Evolutionary conservation across 2,797 vertebrate genomes (phyloP).

Genomic region (Sylvia borin): DNA sequence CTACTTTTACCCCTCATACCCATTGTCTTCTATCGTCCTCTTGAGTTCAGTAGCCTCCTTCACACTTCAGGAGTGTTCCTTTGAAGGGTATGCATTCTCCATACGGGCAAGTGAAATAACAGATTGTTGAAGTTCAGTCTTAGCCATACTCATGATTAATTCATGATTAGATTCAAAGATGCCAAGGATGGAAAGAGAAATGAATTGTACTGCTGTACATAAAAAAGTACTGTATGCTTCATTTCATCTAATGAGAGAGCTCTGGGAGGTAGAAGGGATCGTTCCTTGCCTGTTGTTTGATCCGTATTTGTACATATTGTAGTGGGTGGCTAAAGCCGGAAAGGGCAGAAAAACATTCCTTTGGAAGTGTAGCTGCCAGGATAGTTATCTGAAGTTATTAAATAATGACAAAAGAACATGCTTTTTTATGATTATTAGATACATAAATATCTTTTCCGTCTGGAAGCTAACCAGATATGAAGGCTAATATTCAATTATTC

Average conservation of each 20-base stretch:
- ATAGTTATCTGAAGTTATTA: conserved; percentile 60
- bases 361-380: conserved; percentile 56
- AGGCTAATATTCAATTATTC: conserved; percentile 77
- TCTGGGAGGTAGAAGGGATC: conserved; percentile 39
- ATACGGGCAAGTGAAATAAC: not conserved
- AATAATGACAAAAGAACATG: conserved; percentile 62
- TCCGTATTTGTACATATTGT: conserved; percentile 52
- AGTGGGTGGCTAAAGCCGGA: conserved; percentile 43
- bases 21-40: not conserved
- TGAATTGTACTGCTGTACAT: conserved; percentile 21
- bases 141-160: conserved; percentile 65
- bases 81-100: conserved; percentile 61
- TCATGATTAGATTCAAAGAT: conserved; percentile 57
- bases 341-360: conserved; percentile 65
- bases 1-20: conserved; percentile 39
- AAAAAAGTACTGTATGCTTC: conserved; percentile 59
- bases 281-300: conserved; percentile 43
- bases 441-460: conserved; percentile 64
- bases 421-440: conserved; percentile 52
- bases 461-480: conserved; percentile 76
- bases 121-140: conserved; percentile 54
- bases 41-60: conserved; percentile 59
- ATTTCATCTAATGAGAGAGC: conserved; percentile 55
- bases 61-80: conserved; percentile 64
- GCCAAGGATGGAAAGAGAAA: conserved; percentile 60